Evolutionary conservation across 2,888 invertebrate genomes (phyloP), one percentile per base, ranked within the genome.

Genomic region (Parascotia fuliginaria): DNA sequence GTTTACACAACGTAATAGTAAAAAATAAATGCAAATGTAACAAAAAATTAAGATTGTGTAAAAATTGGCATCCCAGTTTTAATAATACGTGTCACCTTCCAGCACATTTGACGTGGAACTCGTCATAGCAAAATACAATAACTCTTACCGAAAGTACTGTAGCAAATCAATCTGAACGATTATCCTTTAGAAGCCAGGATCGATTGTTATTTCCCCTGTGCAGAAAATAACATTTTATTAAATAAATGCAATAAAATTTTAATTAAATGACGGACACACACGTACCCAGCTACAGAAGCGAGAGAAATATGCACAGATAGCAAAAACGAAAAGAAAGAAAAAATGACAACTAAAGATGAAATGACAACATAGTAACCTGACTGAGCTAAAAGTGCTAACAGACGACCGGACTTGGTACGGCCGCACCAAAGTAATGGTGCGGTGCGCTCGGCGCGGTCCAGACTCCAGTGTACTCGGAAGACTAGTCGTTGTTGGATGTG

Each of bases 31-130:
- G 27, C 15, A 42, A 47, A 38, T n/a, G 13, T 15, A 5, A 3
- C 24, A 38, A 34, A 44, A 48, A 44, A 22, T 12, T 13, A 29
- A 53, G 47, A 47, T 28, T 47, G 34, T 34, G 55, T 61, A 47
- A 27, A 24, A 60, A 77, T 78, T 79, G 75, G 78, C 77, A 82
- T 80, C 74, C 77, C 73, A 78, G 81, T 83, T 83, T 79, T 83
- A 85, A 83, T 90, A 89, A 89, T 91, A 92, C 92, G 92, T 92
- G 92, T 92, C 92, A 92, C 90, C 89, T 90, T 86, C 85, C 85
- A 89, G 85, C 89, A 87, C 88, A 88, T 90, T 91, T 92, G 92
- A 92, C 92, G 92, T 92, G 91, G 91, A 90, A 90, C 85, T 79
- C 73, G 83, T 81, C 77, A 71, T 45, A 66, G 73, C 69, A 81